Base-by-base conservation (phyloP, 2,888 invertebrate genomes). In the Melinaea menophilus region DNA sequence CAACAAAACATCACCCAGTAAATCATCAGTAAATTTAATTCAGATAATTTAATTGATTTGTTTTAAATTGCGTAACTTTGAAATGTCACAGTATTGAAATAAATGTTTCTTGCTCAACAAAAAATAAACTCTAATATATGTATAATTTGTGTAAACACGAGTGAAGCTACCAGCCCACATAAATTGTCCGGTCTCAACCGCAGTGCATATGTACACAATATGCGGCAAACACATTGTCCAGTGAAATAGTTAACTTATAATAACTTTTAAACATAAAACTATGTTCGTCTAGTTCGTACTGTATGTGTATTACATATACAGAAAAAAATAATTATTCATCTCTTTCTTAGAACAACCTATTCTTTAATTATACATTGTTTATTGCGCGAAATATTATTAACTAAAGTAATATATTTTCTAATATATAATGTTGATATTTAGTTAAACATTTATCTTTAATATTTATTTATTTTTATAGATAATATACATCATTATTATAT, bases 171-270 rank as follows among this genome's bases (percentile, higher is more conserved):
- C 45, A 55, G 64, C 69, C 62, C 41, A 63, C 63, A 66, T 69
- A 67, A 65, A 67, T 67, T 67, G 66, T 60, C 62, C 60, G 58
- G 61, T 55, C 63, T 47, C 63, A 60, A 65, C 61, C 60, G 63
- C 60, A 61, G 51, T 65, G 56, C 61, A 61, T 56, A 65, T 65
- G 61, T 46, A 57, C 37, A 47, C 62, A 34, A 59, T 63, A 47
- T 58, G 62, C 55, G 47, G 48, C 58, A 58, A 22, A 31, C 51
- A 51, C 51, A 51, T 51, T 51, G 51, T 51, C 51, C 51, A 22
- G 22, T 51, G 22, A 51, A 51, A 51, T 51, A 51, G 51, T 51
- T 31, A 51, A 51, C 31, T 51, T 51, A 22, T 22, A 22, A 51
- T 31, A 51, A 51, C 51, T 51, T 51, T 51, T 51, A 22, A 51